Conservation (phyloP, 1,140 invertebrate genomes). For the Monomorium pharaonis region DNA sequence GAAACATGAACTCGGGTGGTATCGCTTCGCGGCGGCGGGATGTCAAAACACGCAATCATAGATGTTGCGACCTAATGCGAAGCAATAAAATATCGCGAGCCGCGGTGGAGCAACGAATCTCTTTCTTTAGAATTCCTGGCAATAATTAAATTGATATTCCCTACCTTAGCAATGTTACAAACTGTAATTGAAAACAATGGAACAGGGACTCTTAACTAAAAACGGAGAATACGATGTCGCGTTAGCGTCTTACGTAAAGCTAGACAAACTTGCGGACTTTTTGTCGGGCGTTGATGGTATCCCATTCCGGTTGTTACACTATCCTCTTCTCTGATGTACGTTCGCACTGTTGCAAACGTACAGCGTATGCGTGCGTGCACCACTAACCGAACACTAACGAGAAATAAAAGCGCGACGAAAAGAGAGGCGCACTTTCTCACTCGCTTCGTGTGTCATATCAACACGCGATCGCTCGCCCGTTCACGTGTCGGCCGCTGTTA, state of each 20-base stretch:
- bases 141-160: background rate
- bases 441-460: conserved; percentile 58
- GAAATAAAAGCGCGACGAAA: conserved; percentile 61
- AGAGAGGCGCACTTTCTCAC: conserved; percentile 51
- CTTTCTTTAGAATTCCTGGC: background rate
- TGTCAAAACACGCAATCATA: background rate
- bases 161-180: background rate
- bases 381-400: conserved; percentile 54
- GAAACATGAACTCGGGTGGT: conserved; percentile 11
- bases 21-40: background rate
- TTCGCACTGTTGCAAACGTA: conserved; percentile 35
- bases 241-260: conserved; percentile 12
- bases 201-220: background rate
- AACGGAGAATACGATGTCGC: background rate
- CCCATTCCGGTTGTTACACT: conserved; percentile 43
- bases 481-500: conserved; percentile 67
- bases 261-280: conserved; percentile 22
- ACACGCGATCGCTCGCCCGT: conserved; percentile 61
- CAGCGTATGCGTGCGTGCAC: conserved; percentile 21
- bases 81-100: conserved; percentile 13
- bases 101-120: background rate
- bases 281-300: conserved; percentile 6
- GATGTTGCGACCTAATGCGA: background rate
- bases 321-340: conserved; percentile 44
- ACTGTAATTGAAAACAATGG: background rate